phyloP scores from a whole-genome alignment of 2,797 vertebrate species.

The Alosa sapidissima region DNA sequence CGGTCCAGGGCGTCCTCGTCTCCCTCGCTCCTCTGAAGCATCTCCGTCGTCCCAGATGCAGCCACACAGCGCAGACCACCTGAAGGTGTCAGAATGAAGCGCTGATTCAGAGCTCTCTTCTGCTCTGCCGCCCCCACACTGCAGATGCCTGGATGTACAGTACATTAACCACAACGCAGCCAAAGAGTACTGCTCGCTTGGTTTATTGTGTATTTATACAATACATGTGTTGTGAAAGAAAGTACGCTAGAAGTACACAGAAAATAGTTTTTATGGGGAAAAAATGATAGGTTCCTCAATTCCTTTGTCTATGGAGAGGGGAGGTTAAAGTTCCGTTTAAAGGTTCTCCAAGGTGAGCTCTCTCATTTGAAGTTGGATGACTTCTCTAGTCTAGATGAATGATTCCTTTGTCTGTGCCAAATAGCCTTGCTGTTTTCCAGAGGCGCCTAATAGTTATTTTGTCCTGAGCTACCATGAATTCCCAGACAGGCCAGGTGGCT shows the following conservation, averaged over 20 bases:
- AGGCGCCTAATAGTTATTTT: not conserved
- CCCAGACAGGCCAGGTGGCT: conserved; percentile 2
- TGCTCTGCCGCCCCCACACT: not conserved
- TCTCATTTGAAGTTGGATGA: not conserved
- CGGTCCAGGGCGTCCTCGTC: not conserved
- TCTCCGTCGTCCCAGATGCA: not conserved
- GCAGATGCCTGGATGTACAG: not conserved
- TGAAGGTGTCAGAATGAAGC: not conserved
- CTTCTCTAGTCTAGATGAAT: not conserved
- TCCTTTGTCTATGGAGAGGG: not conserved
- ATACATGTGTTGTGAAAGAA: not conserved
- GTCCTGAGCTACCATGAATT: not conserved
- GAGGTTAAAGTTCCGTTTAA: not conserved
- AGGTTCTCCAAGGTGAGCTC: not conserved
- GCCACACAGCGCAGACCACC: not conserved
- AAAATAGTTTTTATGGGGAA: no score
- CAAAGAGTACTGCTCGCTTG: not conserved
- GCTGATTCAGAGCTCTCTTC: not conserved
- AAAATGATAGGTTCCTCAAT: not conserved
- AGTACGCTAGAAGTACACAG: not conserved
- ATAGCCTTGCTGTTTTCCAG: not conserved
- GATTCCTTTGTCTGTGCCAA: not conserved
- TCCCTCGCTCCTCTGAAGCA: not conserved
- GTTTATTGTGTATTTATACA: not conserved
- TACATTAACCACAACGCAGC: not conserved